A percentile compares a stretch with the other conserved stretches of the same genome.
Evolutionary conservation across 1,140 invertebrate genomes (phyloP).

Genomic region (Drepana arcuata): DNA sequence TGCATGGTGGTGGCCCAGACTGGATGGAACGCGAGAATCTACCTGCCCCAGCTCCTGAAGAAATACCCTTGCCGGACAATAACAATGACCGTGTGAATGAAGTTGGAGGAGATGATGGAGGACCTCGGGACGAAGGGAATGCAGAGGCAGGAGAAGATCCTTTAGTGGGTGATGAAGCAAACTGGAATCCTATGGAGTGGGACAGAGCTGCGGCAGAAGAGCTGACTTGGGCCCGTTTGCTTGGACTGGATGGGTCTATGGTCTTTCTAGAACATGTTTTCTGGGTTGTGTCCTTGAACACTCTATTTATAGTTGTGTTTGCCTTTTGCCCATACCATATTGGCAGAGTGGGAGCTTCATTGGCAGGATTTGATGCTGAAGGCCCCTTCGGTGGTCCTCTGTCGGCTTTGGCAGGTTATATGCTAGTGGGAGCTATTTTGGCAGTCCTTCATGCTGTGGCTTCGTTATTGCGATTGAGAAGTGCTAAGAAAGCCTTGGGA

Average conservation of each 20-base stretch:
- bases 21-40: constrained; percentile 87
- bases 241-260: constrained; percentile 97
- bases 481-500: constrained; percentile 89
- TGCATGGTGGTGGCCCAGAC: constrained; percentile 96
- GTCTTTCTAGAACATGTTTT: constrained; percentile 99
- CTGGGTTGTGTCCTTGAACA: constrained; percentile 98
- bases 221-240: constrained; percentile 95
- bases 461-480: constrained; percentile 81
- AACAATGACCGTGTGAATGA: constrained; percentile 59
- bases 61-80: constrained; percentile 46
- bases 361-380: constrained; percentile 82
- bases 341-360: constrained; percentile 86
- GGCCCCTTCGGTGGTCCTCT: constrained; percentile 93
- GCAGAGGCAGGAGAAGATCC: constrained; percentile 66
- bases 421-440: constrained; percentile 88
- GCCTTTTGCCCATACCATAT: constrained; percentile 98
- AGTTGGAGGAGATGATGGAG: constrained; percentile 42
- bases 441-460: constrained; percentile 87
- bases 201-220: constrained; percentile 97
- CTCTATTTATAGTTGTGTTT: constrained; percentile 94
- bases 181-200: constrained; percentile 99
- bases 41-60: constrained; percentile 45
- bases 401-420: constrained; percentile 94
- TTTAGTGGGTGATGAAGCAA: constrained; percentile 87
- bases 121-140: constrained; percentile 42